Conservation (phyloP, 1,140 invertebrate species). For the Pectinophora gossypiella region DNA sequence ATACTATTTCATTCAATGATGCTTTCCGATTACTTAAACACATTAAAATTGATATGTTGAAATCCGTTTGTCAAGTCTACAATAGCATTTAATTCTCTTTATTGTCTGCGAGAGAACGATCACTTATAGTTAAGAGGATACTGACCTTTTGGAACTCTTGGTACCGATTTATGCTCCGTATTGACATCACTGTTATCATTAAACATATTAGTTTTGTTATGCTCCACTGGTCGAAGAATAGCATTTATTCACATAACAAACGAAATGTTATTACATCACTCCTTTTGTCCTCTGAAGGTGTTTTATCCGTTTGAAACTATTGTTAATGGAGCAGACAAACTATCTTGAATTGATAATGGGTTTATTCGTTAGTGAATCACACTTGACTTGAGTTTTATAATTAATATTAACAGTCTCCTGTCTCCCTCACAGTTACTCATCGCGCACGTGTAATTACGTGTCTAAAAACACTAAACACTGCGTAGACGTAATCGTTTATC, state of each 20-base stretch:
- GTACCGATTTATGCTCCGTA: constrained; percentile 35
- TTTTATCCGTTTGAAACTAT: neutral
- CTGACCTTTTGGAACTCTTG: constrained; percentile 41
- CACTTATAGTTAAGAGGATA: constrained; percentile 41
- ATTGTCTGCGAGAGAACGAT: constrained; percentile 22
- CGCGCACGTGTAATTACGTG: too few species aligned
- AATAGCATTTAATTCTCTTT: constrained; percentile 22
- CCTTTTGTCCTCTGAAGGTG: neutral
- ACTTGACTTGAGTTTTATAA: too few species aligned
- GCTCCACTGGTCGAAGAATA: neutral
- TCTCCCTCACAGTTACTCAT: too few species aligned
- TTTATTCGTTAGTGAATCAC: too few species aligned
- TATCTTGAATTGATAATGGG: too few species aligned
- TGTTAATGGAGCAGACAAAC: too few species aligned
- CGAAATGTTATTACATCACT: neutral
- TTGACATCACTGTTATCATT: constrained; percentile 15
- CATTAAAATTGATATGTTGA: constrained; percentile 15
- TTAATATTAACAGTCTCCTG: too few species aligned
- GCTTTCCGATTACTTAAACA: constrained; percentile 14
- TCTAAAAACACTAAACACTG: too few species aligned
- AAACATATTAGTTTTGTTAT: too few species aligned
- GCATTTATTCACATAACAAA: neutral
- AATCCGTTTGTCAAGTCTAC: constrained; percentile 18
- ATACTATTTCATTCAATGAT: constrained; percentile 10
- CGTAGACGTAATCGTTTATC: too few species aligned